Evolutionary conservation across 1,140 invertebrate species (phyloP).

Genomic region (Panulirus ornatus): DNA sequence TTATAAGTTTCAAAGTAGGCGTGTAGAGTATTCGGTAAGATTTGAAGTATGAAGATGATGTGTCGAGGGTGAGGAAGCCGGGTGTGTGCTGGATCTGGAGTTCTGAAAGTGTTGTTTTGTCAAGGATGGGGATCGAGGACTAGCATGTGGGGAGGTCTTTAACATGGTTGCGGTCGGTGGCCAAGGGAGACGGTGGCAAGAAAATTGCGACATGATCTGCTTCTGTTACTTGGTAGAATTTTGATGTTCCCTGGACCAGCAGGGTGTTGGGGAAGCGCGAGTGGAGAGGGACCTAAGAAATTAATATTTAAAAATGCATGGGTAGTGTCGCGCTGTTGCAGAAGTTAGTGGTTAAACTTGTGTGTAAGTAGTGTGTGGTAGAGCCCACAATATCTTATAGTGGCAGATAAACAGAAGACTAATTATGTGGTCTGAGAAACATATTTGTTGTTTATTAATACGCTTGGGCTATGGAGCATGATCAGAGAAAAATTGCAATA

Average conservation of each 20-base stretch:
- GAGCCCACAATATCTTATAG: neutral
- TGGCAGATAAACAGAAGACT: neutral
- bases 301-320: constrained; percentile 72
- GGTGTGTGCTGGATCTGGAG: neutral
- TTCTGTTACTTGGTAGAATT: constrained; percentile 27
- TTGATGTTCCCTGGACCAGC: neutral
- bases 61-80: neutral
- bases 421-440: neutral
- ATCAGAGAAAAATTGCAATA: neutral
- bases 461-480: neutral
- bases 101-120: too few relatives aligned
- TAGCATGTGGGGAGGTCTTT: neutral
- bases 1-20: too few relatives aligned
- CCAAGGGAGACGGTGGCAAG: neutral
- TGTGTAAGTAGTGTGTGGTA: constrained; percentile 21
- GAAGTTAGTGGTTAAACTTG: constrained; percentile 32
- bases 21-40: too few relatives aligned
- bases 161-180: neutral
- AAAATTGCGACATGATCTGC: constrained; percentile 20
- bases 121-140: neutral
- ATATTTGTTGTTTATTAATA: neutral
- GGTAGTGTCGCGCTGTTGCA: constrained; percentile 48
- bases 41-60: too few relatives aligned
- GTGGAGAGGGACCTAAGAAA: constrained; percentile 54
- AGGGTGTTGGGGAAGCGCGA: neutral